A percentile compares a stretch with the other conserved stretches of the same genome.
Conservation (phyloP, 2,888 invertebrate species). For the Laspeyria flexula region DNA sequence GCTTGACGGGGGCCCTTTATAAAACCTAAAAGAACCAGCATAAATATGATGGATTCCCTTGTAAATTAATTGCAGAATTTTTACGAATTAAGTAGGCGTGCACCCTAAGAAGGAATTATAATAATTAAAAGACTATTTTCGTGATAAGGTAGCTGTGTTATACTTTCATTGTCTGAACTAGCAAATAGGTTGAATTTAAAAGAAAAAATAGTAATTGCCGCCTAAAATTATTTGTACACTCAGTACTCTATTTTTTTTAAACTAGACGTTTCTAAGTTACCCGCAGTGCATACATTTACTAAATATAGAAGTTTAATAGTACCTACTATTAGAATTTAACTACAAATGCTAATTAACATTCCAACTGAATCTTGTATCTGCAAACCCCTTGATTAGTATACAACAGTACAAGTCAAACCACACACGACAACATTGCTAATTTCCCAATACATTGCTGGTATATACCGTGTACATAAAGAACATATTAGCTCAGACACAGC, state of each 20-base stretch:
- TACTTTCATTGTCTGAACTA: too few species aligned
- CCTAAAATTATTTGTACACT: too few species aligned
- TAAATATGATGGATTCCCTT: slow-evolving; percentile 10
- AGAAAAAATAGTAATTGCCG: too few species aligned
- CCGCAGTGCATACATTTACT: too few species aligned
- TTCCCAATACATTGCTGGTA: slow-evolving; percentile 15
- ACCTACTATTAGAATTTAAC: too few species aligned
- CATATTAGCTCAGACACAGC: slow-evolving; percentile 11
- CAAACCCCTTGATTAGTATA: background rate
- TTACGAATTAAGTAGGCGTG: background rate
- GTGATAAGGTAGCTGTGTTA: too few species aligned
- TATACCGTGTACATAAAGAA: slow-evolving; percentile 6
- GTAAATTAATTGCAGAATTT: slow-evolving; percentile 13
- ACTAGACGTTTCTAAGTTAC: too few species aligned
- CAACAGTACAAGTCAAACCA: background rate
- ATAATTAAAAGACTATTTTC: too few species aligned
- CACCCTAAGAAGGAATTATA: too few species aligned
- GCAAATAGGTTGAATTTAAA: too few species aligned
- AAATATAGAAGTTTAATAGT: too few species aligned
- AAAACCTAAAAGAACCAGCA: slow-evolving; percentile 4
- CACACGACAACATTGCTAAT: background rate
- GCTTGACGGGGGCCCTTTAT: slow-evolving; percentile 8
- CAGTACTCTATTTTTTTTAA: too few species aligned
- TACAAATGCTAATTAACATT: background rate
- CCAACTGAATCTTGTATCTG: background rate